Evolutionary conservation across 2,797 vertebrate genomes (phyloP).

Genomic region (Danio aesculapii): DNA sequence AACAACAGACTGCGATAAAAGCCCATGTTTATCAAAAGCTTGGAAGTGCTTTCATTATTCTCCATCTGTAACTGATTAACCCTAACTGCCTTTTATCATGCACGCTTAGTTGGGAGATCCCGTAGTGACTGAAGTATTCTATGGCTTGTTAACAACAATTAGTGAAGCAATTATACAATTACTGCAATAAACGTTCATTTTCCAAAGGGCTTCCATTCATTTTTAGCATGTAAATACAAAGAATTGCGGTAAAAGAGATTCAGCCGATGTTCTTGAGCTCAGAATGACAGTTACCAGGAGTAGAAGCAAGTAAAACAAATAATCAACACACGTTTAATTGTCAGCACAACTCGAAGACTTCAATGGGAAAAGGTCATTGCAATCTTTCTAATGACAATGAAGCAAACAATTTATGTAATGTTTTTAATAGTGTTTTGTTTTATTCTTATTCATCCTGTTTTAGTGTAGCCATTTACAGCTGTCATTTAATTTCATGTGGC

Average conservation of each 20-base stretch:
- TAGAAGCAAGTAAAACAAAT: not conserved
- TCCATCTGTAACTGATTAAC: slow-evolving; percentile 82
- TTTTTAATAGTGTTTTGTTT: not conserved
- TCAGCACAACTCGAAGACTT: not conserved
- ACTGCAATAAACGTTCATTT: slow-evolving; percentile 82
- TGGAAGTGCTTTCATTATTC: slow-evolving; percentile 70
- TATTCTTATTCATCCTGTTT: not conserved
- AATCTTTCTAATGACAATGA: too few relatives aligned
- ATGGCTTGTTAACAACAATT: slow-evolving; percentile 86
- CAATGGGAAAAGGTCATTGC: not conserved
- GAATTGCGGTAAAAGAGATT: slow-evolving; percentile 39
- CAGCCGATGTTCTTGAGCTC: not conserved
- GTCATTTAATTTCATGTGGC: not conserved
- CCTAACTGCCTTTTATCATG: slow-evolving; percentile 74
- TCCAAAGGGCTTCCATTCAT: slow-evolving; percentile 55
- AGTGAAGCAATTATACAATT: slow-evolving; percentile 85
- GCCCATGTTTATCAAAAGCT: slow-evolving; percentile 76
- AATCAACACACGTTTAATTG: not conserved
- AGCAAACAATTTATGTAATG: too few relatives aligned
- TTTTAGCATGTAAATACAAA: slow-evolving; percentile 78
- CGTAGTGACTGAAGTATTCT: slow-evolving; percentile 79
- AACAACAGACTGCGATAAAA: slow-evolving; percentile 70
- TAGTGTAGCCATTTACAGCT: not conserved
- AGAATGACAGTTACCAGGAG: not conserved
- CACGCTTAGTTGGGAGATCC: slow-evolving; percentile 67